Percentiles rank a stretch among this genome's conserved stretches.
Conservation (phyloP, 1,140 invertebrate genomes). For the Drosophila bifasciata region DNA sequence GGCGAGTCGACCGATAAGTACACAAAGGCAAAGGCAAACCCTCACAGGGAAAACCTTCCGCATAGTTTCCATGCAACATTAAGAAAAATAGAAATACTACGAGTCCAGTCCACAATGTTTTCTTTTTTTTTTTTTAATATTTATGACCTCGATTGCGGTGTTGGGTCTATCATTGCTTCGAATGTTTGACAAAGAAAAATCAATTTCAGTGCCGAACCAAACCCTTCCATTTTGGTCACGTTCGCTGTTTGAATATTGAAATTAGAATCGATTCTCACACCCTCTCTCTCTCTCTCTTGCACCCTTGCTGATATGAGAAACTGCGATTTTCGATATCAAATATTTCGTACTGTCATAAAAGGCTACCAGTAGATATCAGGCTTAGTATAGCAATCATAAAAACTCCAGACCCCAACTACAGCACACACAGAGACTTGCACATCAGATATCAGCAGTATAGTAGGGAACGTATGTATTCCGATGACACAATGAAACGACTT, state of each 20-base stretch:
- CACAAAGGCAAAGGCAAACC: conserved; percentile 47
- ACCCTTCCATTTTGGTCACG: conserved; percentile 39
- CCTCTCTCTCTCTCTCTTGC: conserved; percentile 3
- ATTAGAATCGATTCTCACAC: conserved; percentile 22
- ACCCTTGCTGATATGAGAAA: conserved; percentile 43
- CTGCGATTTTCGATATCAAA: conserved; percentile 64
- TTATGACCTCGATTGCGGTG: conserved; percentile 35
- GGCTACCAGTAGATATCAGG: conserved; percentile 71
- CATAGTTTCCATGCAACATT: conserved; percentile 57
- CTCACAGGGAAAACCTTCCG: conserved; percentile 25
- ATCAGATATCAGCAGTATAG: conserved; percentile 26
- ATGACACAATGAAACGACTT: conserved; percentile 4
- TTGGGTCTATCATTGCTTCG: conserved; percentile 36
- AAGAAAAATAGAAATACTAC: conserved; percentile 29
- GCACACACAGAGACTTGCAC: no score
- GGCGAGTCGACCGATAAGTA: conserved; percentile 68
- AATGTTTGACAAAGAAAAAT: conserved; percentile 71
- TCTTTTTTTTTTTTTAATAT: conserved; percentile 27
- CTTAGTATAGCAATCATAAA: conserved; percentile 59
- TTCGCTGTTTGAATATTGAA: conserved; percentile 50
- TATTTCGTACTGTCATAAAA: conserved; percentile 49
- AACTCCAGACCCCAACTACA: no score
- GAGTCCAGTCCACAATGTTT: background rate
- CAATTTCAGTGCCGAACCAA: conserved; percentile 50
- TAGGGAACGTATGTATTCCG: conserved; percentile 8